These are phyloP conservation scores for Autographa gamma DNA, from an alignment of 2,888 invertebrate species.

Conservation along the genomic window DNA sequence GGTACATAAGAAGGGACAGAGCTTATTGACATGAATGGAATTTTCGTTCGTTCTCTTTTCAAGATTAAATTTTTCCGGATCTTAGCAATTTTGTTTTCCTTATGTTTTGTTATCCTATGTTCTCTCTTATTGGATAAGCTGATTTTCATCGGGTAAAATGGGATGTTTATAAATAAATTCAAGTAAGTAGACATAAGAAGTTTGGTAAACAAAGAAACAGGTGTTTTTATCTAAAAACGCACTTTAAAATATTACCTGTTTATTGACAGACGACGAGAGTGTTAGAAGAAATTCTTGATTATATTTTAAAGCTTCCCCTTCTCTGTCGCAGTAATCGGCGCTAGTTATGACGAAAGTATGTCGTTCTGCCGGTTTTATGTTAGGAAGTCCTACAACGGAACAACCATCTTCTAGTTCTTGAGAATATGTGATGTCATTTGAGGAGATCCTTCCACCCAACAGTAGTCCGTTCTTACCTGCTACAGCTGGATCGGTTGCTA, in stretches of 20 bases:
- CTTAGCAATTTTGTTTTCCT: constrained; percentile 59
- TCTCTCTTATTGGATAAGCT: constrained; percentile 47
- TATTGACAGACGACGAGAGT: constrained; percentile 74
- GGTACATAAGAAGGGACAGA: constrained; percentile 58
- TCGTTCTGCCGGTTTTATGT: constrained; percentile 67
- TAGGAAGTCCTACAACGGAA: constrained; percentile 68
- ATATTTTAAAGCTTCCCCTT: constrained; percentile 78
- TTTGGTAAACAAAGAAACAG: background rate
- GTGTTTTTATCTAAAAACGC: background rate
- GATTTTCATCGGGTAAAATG: constrained; percentile 19
- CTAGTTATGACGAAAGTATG: constrained; percentile 79
- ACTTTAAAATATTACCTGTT: constrained; percentile 63
- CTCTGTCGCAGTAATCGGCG: constrained; percentile 81
- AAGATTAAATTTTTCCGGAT: constrained; percentile 63
- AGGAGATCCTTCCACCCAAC: constrained; percentile 79
- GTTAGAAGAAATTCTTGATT: constrained; percentile 83
- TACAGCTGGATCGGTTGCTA: constrained; percentile 75
- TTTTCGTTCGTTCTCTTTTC: constrained; percentile 62
- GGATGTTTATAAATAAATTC: constrained; percentile 9
- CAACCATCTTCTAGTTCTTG: constrained; percentile 82
- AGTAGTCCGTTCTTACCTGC: constrained; percentile 75
- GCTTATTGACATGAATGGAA: constrained; percentile 65
- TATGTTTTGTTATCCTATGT: constrained; percentile 53
- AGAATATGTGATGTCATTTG: constrained; percentile 77
- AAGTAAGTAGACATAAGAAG: background rate